Evolutionary conservation across 2,888 invertebrate species (phyloP).

Genomic region (Pyralis farinalis): DNA sequence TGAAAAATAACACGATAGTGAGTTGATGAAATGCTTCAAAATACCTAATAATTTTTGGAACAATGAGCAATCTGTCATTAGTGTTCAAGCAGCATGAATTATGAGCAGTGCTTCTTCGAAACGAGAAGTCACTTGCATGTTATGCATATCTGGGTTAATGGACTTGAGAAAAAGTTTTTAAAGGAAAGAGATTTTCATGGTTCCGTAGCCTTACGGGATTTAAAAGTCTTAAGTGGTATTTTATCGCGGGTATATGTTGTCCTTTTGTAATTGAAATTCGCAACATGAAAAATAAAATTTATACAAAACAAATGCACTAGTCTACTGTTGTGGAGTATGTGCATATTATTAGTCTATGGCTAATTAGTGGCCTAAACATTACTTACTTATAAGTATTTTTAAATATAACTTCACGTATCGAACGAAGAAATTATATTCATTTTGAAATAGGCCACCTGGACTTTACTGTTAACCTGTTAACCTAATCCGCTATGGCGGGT

Average conservation of each 20-base stretch:
- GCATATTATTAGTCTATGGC: too few species aligned
- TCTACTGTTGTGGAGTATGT: too few species aligned
- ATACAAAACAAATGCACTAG: too few species aligned
- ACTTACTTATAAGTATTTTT: too few species aligned
- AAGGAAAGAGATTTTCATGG: conserved; percentile 41
- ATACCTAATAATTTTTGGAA: conserved; percentile 9
- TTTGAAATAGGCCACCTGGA: too few species aligned
- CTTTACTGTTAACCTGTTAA: too few species aligned
- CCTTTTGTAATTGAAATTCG: too few species aligned
- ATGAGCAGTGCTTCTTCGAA: conserved; percentile 14
- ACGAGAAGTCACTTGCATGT: conserved; percentile 25
- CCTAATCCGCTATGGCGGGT: too few species aligned
- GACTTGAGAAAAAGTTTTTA: conserved; percentile 24
- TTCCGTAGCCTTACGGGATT: conserved; percentile 25
- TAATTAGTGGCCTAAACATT: too few species aligned
- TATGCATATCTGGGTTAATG: conserved; percentile 59
- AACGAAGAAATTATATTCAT: too few species aligned
- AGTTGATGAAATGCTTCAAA: neutral
- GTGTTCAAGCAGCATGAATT: conserved; percentile 26
- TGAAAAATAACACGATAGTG: neutral
- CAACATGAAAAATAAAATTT: too few species aligned
- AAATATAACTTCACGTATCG: too few species aligned
- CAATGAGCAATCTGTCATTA: conserved; percentile 22
- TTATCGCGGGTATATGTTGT: conserved; percentile 12
- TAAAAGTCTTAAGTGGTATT: neutral